Percentiles rank a stretch among this genome's conserved stretches.
These are phyloP conservation scores for Chymomyza caudatula DNA, from an alignment of 2,888 invertebrate genomes.

Conservation along the genomic window DNA sequence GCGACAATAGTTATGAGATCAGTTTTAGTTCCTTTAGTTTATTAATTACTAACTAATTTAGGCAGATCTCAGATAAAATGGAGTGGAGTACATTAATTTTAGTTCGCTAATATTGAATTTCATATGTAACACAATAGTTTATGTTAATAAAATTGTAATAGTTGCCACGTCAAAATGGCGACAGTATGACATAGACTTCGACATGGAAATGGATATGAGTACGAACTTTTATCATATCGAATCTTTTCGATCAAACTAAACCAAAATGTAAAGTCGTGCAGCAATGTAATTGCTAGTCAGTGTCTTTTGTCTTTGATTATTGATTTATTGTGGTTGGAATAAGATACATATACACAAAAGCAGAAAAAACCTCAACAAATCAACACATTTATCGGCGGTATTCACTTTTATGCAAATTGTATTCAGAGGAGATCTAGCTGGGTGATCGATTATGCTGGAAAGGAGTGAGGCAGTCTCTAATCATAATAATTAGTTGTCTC, in stretches of 20 bases:
- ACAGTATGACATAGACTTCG: constrained; percentile 27
- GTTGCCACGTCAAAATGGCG: constrained; percentile 49
- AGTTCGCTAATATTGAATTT: constrained; percentile 20
- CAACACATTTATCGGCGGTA: background rate
- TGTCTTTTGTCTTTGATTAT: constrained; percentile 41
- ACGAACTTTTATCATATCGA: constrained; percentile 33
- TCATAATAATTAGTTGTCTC: constrained; percentile 62
- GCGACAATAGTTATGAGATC: background rate
- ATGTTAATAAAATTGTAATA: constrained; percentile 58
- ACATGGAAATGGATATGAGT: background rate
- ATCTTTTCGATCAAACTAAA: constrained; percentile 38
- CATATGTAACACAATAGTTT: constrained; percentile 44
- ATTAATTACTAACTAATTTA: constrained; percentile 22
- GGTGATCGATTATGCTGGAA: constrained; percentile 69
- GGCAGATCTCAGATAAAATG: constrained; percentile 16
- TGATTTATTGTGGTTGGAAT: background rate
- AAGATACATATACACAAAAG: background rate
- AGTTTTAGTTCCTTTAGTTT: background rate
- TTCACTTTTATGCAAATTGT: background rate
- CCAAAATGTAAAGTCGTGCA: background rate
- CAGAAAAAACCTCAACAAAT: background rate
- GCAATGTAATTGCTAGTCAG: background rate
- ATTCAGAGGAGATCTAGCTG: constrained; percentile 46
- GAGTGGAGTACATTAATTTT: constrained; percentile 44
- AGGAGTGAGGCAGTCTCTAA: constrained; percentile 46